Base-by-base conservation (phyloP, 2,797 vertebrate genomes). In the Gila robusta region DNA sequence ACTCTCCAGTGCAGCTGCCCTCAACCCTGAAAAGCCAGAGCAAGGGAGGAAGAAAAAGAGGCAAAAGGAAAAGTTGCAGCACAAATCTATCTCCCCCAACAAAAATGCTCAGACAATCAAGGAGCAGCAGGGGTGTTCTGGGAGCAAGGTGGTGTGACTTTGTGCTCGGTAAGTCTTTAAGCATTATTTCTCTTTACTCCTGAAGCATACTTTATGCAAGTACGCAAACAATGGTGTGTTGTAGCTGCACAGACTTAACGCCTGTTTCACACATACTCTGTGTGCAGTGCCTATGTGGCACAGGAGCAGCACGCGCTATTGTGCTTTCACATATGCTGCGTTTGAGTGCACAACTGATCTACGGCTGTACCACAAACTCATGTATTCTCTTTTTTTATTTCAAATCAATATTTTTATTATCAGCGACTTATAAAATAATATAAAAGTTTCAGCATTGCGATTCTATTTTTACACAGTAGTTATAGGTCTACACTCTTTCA, bases 161-260 rank as follows among this genome's bases (percentile, higher is more conserved):
- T 93, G 96, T 98, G 88, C 92, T 99, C 88, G 98, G 98, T 99
- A 97, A 99, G 85, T 85, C 44, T 81, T 76, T 73, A 52, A 64
- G 8, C 32, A 74, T 86, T 79, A 49, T 47, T 56, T 56, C 5
- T 39, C 3, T 2, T 54, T 52, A 12, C 23, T 4, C 26, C 19
- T 39, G 16, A 82, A 77, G 12, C 28, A 14, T 44, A 32, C 19
- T 64, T 21, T 74, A 74, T 26, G 26, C 49, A 77, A 52, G 16
- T 62, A 32, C 0, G 5, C 7, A 26, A 44, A 56, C 23, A 64
- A 52, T 41, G 39, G 32, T 71, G 28, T 2, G 2, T 70, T 28
- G 23, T 59, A 23, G 52, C n/a, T 39, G 39, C 64, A 85, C 9
- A 17, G 5, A 23, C 23, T 44, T 44, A 11, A 11, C 41, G 2